These are phyloP conservation scores for Sminthopsis crassicaudata DNA, from an alignment of 2,113 vertebrate genomes.

Conservation along the genomic window DNA sequence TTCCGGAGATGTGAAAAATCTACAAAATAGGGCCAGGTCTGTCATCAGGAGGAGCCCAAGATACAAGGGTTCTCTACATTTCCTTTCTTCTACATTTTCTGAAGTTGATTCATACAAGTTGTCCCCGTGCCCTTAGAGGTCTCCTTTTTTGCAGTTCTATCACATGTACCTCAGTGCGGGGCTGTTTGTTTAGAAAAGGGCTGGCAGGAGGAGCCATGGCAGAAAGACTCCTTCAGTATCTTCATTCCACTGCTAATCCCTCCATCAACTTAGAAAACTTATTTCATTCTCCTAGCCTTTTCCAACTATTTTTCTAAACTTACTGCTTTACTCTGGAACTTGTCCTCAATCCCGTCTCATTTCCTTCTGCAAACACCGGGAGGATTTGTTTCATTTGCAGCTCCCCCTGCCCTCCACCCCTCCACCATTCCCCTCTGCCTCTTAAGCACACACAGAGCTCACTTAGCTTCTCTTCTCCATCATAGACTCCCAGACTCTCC, in stretches of 20 bases:
- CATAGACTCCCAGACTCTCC: not conserved
- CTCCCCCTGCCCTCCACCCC: not conserved
- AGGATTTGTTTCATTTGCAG: not conserved
- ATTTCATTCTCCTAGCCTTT: not conserved
- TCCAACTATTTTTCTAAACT: not conserved
- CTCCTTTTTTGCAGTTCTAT: not conserved
- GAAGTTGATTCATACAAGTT: not conserved
- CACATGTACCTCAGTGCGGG: not conserved
- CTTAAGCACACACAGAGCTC: not conserved
- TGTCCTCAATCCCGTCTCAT: not conserved
- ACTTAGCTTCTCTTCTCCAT: not conserved
- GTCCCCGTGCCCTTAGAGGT: not conserved
- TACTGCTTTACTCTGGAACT: not conserved
- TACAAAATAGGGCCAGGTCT: not conserved
- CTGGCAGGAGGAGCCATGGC: not conserved
- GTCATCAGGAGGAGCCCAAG: not conserved
- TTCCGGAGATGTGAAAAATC: not conserved
- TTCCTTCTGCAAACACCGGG: not conserved
- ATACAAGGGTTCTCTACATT: not conserved
- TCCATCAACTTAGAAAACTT: not conserved
- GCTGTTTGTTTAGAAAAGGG: not conserved
- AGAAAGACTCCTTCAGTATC: not conserved
- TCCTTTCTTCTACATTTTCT: not conserved
- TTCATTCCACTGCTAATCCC: conserved; percentile 5
- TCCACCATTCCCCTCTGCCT: not conserved